A percentile compares a stretch with the other conserved stretches of the same genome.
Evolutionary conservation across 2,888 invertebrate species (phyloP).

Genomic region (Agrenia bidenticulata): DNA sequence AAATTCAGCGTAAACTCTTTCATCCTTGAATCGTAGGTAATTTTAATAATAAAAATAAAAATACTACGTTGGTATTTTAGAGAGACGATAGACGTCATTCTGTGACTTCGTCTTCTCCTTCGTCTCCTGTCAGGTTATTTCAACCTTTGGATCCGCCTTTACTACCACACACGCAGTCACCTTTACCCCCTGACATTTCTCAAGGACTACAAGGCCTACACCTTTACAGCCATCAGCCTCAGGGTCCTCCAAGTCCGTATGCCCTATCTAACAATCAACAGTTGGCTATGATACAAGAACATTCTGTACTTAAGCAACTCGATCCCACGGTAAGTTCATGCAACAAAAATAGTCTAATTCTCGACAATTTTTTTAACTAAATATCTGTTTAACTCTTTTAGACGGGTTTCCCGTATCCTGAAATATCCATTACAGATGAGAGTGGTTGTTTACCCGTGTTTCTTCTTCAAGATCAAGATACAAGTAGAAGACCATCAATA

Average conservation of each 20-base stretch:
- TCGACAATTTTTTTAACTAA: neutral
- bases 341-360: no score
- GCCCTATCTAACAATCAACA: conserved; percentile 47
- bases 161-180: conserved; percentile 41
- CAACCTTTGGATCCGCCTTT: conserved; percentile 50
- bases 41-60: no score
- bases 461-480: conserved; percentile 50
- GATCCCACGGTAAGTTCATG: conserved; percentile 36
- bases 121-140: conserved; percentile 51
- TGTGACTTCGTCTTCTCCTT: conserved; percentile 51
- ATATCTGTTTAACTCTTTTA: conserved; percentile 21
- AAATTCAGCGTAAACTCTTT: no score
- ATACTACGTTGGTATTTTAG: conserved; percentile 5
- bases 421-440: conserved; percentile 89
- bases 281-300: conserved; percentile 52
- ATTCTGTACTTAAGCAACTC: conserved; percentile 47
- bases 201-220: conserved; percentile 53
- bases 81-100: conserved; percentile 51
- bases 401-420: conserved; percentile 63
- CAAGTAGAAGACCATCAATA: conserved; percentile 67
- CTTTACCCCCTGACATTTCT: conserved; percentile 50
- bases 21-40: no score
- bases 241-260: conserved; percentile 48
- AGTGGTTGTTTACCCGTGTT: conserved; percentile 62
- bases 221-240: conserved; percentile 46